Conservation (phyloP, 1,140 invertebrate genomes). For the Camponotus vicinus region DNA sequence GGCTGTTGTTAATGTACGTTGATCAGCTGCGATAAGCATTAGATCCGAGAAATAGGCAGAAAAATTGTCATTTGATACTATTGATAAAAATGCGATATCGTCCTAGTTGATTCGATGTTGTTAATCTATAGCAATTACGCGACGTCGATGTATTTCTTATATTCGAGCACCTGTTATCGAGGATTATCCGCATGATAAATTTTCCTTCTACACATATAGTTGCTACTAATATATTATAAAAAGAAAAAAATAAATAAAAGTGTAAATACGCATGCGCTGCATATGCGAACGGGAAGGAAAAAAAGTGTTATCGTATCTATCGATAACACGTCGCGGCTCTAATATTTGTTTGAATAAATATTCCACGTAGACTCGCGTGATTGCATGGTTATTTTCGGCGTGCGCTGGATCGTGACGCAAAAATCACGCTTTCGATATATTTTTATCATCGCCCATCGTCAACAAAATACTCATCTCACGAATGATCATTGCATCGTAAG, state of each 20-base stretch:
- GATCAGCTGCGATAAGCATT: conserved; percentile 56
- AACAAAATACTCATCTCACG: neutral
- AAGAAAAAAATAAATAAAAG: conserved; percentile 44
- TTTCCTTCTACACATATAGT: conserved; percentile 58
- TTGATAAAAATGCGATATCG: conserved; percentile 60
- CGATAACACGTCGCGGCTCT: conserved; percentile 70
- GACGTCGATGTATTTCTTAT: conserved; percentile 53
- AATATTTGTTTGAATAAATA: conserved; percentile 74
- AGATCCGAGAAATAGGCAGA: conserved; percentile 25
- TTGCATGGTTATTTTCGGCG: conserved; percentile 70
- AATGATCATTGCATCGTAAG: neutral
- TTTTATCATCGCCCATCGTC: conserved; percentile 4
- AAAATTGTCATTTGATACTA: conserved; percentile 65
- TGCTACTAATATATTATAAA: conserved; percentile 65
- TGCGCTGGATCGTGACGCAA: conserved; percentile 25
- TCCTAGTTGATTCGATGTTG: conserved; percentile 8
- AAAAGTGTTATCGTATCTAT: conserved; percentile 72
- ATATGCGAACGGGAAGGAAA: conserved; percentile 34
- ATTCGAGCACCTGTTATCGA: conserved; percentile 8
- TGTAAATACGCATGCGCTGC: conserved; percentile 55
- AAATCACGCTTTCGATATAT: conserved; percentile 15
- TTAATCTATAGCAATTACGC: conserved; percentile 64
- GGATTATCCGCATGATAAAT: conserved; percentile 38
- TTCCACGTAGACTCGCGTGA: conserved; percentile 72
- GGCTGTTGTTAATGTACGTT: conserved; percentile 38